Base-by-base conservation (phyloP, 2,797 vertebrate genomes). In the Eutrigla gurnardus region DNA sequence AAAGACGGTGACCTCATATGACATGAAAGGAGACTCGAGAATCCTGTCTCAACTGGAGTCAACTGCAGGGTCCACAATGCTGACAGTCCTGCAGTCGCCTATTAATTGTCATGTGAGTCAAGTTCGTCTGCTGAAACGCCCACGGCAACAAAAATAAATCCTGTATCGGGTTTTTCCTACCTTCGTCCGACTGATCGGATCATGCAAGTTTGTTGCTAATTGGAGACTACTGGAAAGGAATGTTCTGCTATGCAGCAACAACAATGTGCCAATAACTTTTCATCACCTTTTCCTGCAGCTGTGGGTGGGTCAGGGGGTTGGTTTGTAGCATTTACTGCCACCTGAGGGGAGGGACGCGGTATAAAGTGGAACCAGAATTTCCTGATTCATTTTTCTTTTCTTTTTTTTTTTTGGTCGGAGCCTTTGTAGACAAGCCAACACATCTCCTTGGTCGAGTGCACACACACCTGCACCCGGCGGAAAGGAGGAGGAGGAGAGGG, bases 371-470 rank as follows among this genome's bases (percentile, higher is more conserved):
- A 93, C 88, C 90, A 91, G 89, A 93, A 93, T 91, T 93, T 90
- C 90, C 87, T 91, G 89, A 93, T 93, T 80, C 84, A 89, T 91
- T 93, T 91, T 53, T 50, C 87, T 88, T 84, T 77, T 61, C 18
- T 88, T 88, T 50, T 88, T 88, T 84, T 77, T 61, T 40, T 88
- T 88, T 84, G 75, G 85, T 76, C 47, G 10, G 71, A 62, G 85
- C 86, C 87, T 95, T 93, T 93, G 91, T 91, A 91, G 91, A 78
- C 80, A 49, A 80, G 91, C 92, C 89, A 92, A 83, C 65, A 85
- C 78, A 83, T 79, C 78, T 80, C 80, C 83, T 75, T 37, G 69
- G 63, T 80, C 42, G 39, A 80, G 75, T 85, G 86, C 86, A 84
- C 80, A 87, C 90, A 92, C 94, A 95, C 93, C 93, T 93, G 91